Base-by-base conservation (phyloP, 2,797 vertebrate species). In the Yasuhikotakia modesta region DNA sequence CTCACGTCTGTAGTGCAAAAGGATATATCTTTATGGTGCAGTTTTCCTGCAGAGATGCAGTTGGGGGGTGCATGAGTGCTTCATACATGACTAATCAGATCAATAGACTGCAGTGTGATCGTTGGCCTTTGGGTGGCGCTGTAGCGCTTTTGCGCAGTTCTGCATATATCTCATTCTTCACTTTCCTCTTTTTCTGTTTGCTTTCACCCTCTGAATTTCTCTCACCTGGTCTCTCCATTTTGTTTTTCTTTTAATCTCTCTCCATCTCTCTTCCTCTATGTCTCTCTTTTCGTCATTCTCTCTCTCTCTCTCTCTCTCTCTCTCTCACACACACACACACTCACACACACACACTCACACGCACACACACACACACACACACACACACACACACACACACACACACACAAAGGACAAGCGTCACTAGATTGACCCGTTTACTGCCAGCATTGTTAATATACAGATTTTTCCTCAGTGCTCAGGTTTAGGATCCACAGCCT, bases 101-200 rank as follows among this genome's bases (percentile, higher is more conserved):
- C 73, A 17, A 64, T 6, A 66, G 58, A 79, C 35, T 30, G 58
- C 50, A 73, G 79, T 89, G 16, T 82, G 2, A 52, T 45, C 0
- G 55, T 82, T 21, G 48, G 81, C 87, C 93, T 92, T 88, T 79
- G 82, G 93, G 91, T 91, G 93, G 92, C 91, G 90, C 89, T 93
- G 82, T 81, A 87, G 90, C 88, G 89, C 93, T 92, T 91, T 86
- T 85, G 35, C 81, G 81, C 65, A 46, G 46, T 73, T 82, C 65
- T 14, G 13, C 46, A 35, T n/a, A 82, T 68, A 76, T 77, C 76
- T 81, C 73, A 79, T 66, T 39, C 24, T 86, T 63, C 80, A 75
- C 85, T 43, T 10, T 10, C 10, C 39, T 10, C 39, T 43, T 81
- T 84, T 81, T 24, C 45, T 58, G 21, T 73, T 21, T 32, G 30